Evolutionary conservation across 2,888 invertebrate genomes (phyloP).

Genomic region (Oligia fasciuncula): DNA sequence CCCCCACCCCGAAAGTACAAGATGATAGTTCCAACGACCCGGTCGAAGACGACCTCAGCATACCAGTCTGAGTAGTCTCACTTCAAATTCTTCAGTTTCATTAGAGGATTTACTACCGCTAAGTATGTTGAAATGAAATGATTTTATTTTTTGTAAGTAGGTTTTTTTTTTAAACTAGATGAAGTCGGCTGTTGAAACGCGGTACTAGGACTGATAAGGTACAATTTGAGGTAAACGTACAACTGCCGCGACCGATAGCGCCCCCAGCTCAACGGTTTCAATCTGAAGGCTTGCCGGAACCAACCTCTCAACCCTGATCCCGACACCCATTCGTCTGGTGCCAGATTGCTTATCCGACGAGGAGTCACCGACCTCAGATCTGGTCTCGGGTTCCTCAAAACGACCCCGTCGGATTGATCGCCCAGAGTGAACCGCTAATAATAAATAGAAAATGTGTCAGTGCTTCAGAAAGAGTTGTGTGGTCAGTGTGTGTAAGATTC

Average conservation of each 20-base stretch:
- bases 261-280: not conserved
- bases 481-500: not conserved
- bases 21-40: not conserved
- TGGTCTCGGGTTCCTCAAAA: not conserved
- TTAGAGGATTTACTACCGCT: slow-evolving; percentile 4
- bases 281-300: not conserved
- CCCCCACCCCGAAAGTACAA: not conserved
- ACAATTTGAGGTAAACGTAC: not conserved
- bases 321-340: not conserved
- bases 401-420: not conserved
- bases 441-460: slow-evolving; percentile 19
- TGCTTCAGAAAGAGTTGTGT: not conserved
- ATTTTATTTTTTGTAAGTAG: too few species aligned
- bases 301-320: not conserved
- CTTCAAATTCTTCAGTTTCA: not conserved
- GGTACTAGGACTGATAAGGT: not conserved
- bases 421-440: slow-evolving; percentile 1
- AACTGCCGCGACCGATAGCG: not conserved
- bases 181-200: not conserved
- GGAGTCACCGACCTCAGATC: not conserved
- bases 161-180: too few species aligned
- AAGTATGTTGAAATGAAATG: not conserved
- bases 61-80: not conserved
- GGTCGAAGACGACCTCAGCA: not conserved
- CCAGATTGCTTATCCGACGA: not conserved